A percentile compares a stretch with the other conserved stretches of the same genome.
phyloP scores from a whole-genome alignment of 2,113 vertebrate genomes.

The Gadus chalcogrammus region DNA sequence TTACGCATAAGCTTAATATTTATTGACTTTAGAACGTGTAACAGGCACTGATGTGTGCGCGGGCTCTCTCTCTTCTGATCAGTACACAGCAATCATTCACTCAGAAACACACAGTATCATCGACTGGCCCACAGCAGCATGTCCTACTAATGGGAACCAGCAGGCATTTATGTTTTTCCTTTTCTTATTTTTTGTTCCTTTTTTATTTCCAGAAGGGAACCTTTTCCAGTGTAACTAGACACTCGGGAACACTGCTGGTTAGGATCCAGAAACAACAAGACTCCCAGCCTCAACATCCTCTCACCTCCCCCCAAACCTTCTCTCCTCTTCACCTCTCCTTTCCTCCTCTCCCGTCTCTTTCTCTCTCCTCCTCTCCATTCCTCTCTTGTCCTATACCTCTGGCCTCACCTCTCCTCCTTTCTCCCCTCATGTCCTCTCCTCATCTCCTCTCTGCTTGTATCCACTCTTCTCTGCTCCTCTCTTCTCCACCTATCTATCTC shows the following conservation, averaged over 20 bases:
- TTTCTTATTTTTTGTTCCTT: conserved; percentile 53
- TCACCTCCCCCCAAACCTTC: conserved; percentile 42
- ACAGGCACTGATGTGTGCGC: conserved; percentile 3
- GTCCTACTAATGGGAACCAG: conserved; percentile 56
- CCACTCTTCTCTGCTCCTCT: not conserved
- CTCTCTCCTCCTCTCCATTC: conserved; percentile 14
- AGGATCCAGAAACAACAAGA: conserved; percentile 66
- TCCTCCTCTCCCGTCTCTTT: not conserved
- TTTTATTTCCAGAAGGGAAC: conserved; percentile 45
- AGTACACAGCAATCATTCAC: conserved; percentile 40
- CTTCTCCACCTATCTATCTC: conserved; percentile 4
- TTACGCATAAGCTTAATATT: conserved; percentile 49
- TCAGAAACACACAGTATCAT: conserved; percentile 13
- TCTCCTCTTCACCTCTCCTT: conserved; percentile 33
- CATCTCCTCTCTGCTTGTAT: too few relatives aligned
- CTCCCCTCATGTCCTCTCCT: not conserved
- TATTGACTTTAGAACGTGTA: conserved; percentile 24
- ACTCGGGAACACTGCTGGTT: conserved; percentile 49
- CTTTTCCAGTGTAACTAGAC: conserved; percentile 71
- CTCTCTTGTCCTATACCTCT: not conserved
- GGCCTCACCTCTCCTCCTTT: conserved; percentile 1
- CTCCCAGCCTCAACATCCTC: conserved; percentile 46
- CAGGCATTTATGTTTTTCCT: conserved; percentile 25
- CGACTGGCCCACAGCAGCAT: conserved; percentile 27
- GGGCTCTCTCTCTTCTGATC: conserved; percentile 9